Percentiles rank a stretch among this genome's conserved stretches.
phyloP scores from a whole-genome alignment of 2,113 vertebrate species.

The Callospermophilus lateralis region DNA sequence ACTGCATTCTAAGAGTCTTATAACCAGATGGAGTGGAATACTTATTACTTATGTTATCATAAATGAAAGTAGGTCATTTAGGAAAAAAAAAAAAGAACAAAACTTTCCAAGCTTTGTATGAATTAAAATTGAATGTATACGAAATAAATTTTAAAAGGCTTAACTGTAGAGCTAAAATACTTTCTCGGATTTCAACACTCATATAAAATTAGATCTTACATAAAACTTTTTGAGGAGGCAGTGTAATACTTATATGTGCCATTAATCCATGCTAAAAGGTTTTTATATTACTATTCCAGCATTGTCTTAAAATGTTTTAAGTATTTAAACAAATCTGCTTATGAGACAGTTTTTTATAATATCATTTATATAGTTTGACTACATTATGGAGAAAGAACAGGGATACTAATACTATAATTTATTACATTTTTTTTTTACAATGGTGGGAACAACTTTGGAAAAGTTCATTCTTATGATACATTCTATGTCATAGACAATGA shows the following conservation, averaged over 20 bases:
- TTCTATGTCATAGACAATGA: conserved; percentile 46
- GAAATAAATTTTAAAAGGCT: conserved; percentile 47
- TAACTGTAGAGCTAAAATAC: conserved; percentile 46
- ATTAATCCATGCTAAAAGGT: conserved; percentile 73
- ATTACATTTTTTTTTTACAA: conserved; percentile 74
- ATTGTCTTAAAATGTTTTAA: conserved; percentile 75
- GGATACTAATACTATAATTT: conserved; percentile 70
- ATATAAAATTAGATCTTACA: conserved; percentile 50
- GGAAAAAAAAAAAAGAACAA: conserved; percentile 43
- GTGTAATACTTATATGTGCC: conserved; percentile 73
- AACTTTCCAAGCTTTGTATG: conserved; percentile 41
- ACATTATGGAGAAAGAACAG: conserved; percentile 65
- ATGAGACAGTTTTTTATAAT: conserved; percentile 69
- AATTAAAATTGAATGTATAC: conserved; percentile 52
- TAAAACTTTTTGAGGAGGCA: conserved; percentile 60
- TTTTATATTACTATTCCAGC: conserved; percentile 73
- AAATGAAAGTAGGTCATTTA: conserved; percentile 55
- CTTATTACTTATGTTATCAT: conserved; percentile 12
- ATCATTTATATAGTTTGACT: conserved; percentile 53
- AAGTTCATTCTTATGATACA: conserved; percentile 44
- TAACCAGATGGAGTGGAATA: conserved; percentile 26
- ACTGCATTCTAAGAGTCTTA: conserved; percentile 46
- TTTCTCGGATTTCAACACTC: conserved; percentile 65
- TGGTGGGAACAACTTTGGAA: conserved; percentile 69
- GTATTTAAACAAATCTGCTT: conserved; percentile 79